These are phyloP conservation scores for Platynereis dumerilii DNA, from an alignment of 2,888 invertebrate species.

Conservation along the genomic window DNA sequence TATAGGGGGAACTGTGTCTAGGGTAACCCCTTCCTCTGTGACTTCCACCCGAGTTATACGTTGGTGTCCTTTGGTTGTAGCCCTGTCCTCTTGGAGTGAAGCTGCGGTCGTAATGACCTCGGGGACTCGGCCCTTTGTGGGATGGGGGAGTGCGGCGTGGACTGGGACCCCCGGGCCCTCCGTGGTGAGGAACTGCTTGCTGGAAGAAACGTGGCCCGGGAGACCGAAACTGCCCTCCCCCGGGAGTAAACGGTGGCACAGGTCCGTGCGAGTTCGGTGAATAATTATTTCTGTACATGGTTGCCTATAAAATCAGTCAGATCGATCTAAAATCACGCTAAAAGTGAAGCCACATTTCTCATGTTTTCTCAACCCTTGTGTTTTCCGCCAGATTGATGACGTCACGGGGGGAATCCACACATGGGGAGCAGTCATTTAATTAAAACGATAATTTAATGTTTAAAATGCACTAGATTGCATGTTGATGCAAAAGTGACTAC, in stretches of 20 bases:
- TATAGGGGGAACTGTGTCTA: too few species aligned
- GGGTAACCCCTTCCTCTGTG: too few species aligned
- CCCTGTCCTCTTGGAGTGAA: too few species aligned
- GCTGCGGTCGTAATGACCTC: constrained; percentile 32
- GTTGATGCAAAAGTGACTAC: neutral
- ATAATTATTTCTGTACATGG: neutral
- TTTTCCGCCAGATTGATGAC: neutral
- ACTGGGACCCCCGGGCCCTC: neutral
- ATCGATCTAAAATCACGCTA: neutral
- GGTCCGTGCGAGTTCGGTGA: constrained; percentile 3
- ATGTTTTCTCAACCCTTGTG: too few species aligned
- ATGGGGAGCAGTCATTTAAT: neutral
- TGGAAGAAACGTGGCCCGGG: constrained; percentile 14
- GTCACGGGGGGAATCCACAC: neutral
- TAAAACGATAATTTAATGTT: neutral
- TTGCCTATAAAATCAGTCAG: neutral
- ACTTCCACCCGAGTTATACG: too few species aligned
- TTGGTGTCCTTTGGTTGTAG: too few species aligned
- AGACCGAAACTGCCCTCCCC: constrained; percentile 14
- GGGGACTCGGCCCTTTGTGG: constrained; percentile 29
- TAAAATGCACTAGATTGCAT: neutral
- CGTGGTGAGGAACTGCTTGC: neutral
- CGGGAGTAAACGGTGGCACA: constrained; percentile 5
- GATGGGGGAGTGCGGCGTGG: neutral
- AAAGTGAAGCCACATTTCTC: neutral